Evolutionary conservation across 2,113 vertebrate genomes (phyloP).

Genomic region (Sebastes schlegelii): DNA sequence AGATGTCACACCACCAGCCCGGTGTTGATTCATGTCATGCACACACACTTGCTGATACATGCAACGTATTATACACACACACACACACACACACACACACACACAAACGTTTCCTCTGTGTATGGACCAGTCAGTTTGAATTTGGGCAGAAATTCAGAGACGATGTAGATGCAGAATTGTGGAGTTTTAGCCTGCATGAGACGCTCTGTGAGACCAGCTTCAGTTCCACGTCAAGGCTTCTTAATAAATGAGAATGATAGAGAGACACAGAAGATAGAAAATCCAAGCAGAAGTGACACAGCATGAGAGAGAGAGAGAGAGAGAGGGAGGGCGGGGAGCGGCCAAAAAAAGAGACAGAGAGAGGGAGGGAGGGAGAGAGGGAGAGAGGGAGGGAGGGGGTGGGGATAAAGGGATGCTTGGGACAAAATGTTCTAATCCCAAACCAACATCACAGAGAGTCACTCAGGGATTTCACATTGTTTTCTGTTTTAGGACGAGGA

Average conservation of each 20-base stretch:
- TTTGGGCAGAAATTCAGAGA: not conserved
- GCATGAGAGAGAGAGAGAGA: slow-evolving; percentile 2
- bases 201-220: not conserved
- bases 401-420: slow-evolving; percentile 50
- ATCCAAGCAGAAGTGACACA: slow-evolving; percentile 18
- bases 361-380: not conserved
- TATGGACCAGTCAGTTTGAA: not conserved
- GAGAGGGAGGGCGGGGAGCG: slow-evolving; percentile 20
- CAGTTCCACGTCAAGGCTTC: not conserved
- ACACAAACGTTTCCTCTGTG: not conserved
- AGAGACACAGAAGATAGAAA: slow-evolving; percentile 4
- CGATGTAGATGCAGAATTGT: not conserved
- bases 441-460: slow-evolving; percentile 48
- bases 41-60: not conserved
- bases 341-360: not conserved
- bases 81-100: not conserved
- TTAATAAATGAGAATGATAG: slow-evolving; percentile 17
- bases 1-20: slow-evolving; percentile 44
- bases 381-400: slow-evolving; percentile 23
- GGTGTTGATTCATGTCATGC: slow-evolving; percentile 41
- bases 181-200: not conserved
- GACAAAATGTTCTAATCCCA: slow-evolving; percentile 76
- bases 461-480: slow-evolving; percentile 57
- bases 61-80: not conserved
- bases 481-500: slow-evolving; percentile 39